Percentiles rank a stretch among this genome's conserved stretches.
These are phyloP conservation scores for Anguilla rostrata DNA, from an alignment of 2,113 vertebrate species.

Conservation along the genomic window DNA sequence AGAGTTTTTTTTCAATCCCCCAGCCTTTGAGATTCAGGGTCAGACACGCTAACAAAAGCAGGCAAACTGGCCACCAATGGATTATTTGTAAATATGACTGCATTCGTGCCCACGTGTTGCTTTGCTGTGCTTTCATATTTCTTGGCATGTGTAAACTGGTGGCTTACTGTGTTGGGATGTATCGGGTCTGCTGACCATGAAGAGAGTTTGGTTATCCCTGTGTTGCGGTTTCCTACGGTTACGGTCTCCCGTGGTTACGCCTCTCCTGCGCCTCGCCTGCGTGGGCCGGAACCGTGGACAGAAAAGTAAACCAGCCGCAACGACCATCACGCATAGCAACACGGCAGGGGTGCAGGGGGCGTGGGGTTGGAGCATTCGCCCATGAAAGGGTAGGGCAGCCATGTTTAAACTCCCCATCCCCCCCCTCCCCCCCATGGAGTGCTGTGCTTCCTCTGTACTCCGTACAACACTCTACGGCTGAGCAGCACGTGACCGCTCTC, in stretches of 20 bases:
- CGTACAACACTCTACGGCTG: background rate
- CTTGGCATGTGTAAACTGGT: background rate
- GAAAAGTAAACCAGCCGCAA: background rate
- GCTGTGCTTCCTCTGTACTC: background rate
- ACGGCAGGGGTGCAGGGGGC: background rate
- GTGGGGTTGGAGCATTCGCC: background rate
- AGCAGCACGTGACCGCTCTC: background rate
- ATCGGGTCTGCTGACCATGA: background rate
- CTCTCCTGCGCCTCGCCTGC: background rate
- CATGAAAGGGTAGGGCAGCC: constrained; percentile 10
- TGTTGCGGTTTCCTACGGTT: background rate
- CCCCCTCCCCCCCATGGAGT: background rate
- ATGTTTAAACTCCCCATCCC: no score
- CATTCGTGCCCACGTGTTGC: background rate
- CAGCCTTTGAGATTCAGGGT: background rate
- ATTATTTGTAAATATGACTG: background rate
- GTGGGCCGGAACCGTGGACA: background rate
- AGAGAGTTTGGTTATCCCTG: background rate
- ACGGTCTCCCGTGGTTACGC: background rate
- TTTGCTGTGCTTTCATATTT: background rate
- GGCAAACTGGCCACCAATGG: background rate
- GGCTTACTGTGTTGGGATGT: background rate
- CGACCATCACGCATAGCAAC: background rate
- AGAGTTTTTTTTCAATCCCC: background rate
- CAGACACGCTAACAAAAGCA: background rate